These are phyloP conservation scores for Marasmarcha lunaedactyla DNA, from an alignment of 2,888 invertebrate genomes.

Conservation along the genomic window DNA sequence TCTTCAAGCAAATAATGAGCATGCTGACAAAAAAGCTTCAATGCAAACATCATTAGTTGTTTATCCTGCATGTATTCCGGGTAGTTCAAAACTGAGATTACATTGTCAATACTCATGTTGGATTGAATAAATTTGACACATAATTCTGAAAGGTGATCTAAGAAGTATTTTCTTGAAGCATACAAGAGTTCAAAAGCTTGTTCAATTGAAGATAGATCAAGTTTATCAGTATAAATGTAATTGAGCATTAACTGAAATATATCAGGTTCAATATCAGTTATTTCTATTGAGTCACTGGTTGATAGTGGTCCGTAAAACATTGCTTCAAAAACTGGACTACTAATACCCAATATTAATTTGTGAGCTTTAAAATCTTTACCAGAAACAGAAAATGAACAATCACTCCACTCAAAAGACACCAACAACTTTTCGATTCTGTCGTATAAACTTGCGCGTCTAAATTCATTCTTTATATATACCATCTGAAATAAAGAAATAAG, in stretches of 20 bases:
- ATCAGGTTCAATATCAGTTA: slow-evolving; percentile 71
- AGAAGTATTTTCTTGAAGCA: slow-evolving; percentile 75
- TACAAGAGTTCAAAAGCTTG: slow-evolving; percentile 74
- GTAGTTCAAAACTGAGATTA: slow-evolving; percentile 71
- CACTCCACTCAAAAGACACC: slow-evolving; percentile 66
- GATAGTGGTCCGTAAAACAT: slow-evolving; percentile 76
- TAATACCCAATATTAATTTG: slow-evolving; percentile 73
- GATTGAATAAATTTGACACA: slow-evolving; percentile 66
- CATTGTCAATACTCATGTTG: slow-evolving; percentile 69
- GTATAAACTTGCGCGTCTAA: slow-evolving; percentile 42
- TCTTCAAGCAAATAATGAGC: slow-evolving; percentile 63
- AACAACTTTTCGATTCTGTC: slow-evolving; percentile 56
- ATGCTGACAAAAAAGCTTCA: slow-evolving; percentile 68
- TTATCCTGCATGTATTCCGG: slow-evolving; percentile 71
- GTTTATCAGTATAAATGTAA: slow-evolving; percentile 73
- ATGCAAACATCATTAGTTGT: slow-evolving; percentile 56
- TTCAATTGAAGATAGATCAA: slow-evolving; percentile 63
- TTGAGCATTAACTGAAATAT: slow-evolving; percentile 72
- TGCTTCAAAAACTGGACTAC: slow-evolving; percentile 77
- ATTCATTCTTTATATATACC: slow-evolving; percentile 35
- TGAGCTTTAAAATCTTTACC: slow-evolving; percentile 68
- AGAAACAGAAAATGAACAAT: slow-evolving; percentile 70
- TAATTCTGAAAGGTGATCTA: slow-evolving; percentile 58
- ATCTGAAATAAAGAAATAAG: slow-evolving; percentile 44
- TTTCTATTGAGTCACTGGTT: slow-evolving; percentile 49